Evolutionary conservation across 2,797 vertebrate genomes (phyloP), one percentile per base, ranked within the genome.

Genomic region (Columba guinea): DNA sequence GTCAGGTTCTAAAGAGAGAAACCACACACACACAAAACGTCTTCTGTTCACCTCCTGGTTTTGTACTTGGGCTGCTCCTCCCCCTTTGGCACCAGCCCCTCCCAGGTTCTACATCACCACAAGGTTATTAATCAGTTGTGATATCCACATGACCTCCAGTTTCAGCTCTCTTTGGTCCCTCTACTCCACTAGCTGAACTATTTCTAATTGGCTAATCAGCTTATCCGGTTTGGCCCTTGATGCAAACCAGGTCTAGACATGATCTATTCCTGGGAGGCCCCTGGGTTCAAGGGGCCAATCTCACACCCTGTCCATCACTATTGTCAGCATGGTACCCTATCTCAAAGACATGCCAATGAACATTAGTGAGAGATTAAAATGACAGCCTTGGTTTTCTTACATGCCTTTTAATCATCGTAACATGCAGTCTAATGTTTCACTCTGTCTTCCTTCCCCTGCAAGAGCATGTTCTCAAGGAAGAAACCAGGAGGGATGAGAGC

Each of bases 371-470:
- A 93, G 93, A 97, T 96, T 97, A 97, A 96, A 93, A 78, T 48
- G 87, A 89, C 96, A 96, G 94, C 77, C 94, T 97, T 96, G 90
- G 75, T 96, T 96, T 95, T 94, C 95, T 97, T 95, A 94, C 94
- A 94, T 97, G 85, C 90, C 93, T 96, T 96, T 97, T 98, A 97
- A 97, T 96, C 95, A 84, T 96, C 37, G 53, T 89, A 96, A 96
- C 95, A 96, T 92, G 92, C 91, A 92, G 90, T 95, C 91, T 96
- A 96, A 96, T 94, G 93, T 97, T 97, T 97, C 97, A 94, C 89
- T 96, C 91, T 95, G 95, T 81, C 92, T 95, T 94, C 95, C 92
- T 94, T 95, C 67, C 88, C 75, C 91, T 90, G 63, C 59, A 79
- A 93, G 52, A 59, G 24, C 87, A 84, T 95, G 90, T 92, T 90